Percentiles rank a stretch among this genome's conserved stretches.
Conservation (phyloP, 2,888 invertebrate genomes). For the Portevinia maculata region DNA sequence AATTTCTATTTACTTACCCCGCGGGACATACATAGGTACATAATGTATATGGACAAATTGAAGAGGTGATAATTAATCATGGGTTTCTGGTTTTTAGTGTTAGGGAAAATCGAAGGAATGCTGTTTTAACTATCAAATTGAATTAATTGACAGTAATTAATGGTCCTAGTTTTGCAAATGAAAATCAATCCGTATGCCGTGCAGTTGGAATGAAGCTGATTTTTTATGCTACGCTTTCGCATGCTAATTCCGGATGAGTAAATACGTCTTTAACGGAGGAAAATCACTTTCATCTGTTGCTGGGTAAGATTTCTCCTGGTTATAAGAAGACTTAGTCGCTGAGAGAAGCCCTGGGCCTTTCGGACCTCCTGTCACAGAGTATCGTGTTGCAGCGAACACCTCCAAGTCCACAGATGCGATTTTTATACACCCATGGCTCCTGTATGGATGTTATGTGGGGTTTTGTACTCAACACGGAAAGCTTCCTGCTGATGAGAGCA, state of each 20-base stretch:
- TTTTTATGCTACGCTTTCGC: not conserved
- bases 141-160: slow-evolving; percentile 54
- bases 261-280: slow-evolving; percentile 21
- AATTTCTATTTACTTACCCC: slow-evolving; percentile 21
- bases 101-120: slow-evolving; percentile 49
- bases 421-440: no score
- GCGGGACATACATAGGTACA: not conserved
- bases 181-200: slow-evolving; percentile 39
- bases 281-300: not conserved
- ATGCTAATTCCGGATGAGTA: slow-evolving; percentile 48
- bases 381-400: no score
- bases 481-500: no score
- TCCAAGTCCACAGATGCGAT: no score
- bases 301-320: no score
- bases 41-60: slow-evolving; percentile 25
- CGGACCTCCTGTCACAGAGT: no score
- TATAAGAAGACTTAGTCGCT: no score
- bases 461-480: no score
- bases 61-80: slow-evolving; percentile 64
- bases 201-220: not conserved
- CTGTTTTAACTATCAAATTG: slow-evolving; percentile 44
- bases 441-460: no score
- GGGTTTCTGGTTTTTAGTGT: slow-evolving; percentile 27
- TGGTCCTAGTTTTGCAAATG: slow-evolving; percentile 65
- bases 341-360: no score